phyloP scores from a whole-genome alignment of 2,797 vertebrate genomes.

The Catostomus latipinnis region DNA sequence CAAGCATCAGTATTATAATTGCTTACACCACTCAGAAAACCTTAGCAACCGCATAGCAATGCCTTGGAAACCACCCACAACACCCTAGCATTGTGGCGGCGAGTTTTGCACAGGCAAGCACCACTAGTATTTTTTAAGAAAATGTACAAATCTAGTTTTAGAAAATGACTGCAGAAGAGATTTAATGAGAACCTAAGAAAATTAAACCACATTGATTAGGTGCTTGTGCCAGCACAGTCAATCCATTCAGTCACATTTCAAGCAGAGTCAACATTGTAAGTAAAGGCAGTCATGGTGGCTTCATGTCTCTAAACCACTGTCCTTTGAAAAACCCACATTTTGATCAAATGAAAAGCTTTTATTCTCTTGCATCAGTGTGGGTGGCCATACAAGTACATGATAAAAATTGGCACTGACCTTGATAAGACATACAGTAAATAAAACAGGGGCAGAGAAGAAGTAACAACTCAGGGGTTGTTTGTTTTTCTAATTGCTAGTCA shows the following conservation, averaged over 20 bases:
- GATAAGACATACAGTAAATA: conserved; percentile 23
- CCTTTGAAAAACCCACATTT: conserved; percentile 30
- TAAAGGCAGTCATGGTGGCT: background rate
- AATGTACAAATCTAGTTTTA: background rate
- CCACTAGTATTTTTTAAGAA: background rate
- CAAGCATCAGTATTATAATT: conserved; percentile 9
- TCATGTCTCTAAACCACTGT: conserved; percentile 22
- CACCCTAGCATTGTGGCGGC: background rate
- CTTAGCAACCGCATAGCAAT: background rate
- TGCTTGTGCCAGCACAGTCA: background rate
- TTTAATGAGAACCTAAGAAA: conserved; percentile 19
- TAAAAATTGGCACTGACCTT: conserved; percentile 26
- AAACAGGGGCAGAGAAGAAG: conserved; percentile 5
- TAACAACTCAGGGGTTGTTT: conserved; percentile 10
- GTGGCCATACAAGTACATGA: conserved; percentile 22
- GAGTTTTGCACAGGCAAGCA: background rate
- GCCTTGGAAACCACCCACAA: background rate
- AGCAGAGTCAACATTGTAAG: conserved; percentile 19
- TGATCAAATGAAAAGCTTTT: conserved; percentile 39
- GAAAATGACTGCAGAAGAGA: conserved; percentile 10
- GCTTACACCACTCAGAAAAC: background rate
- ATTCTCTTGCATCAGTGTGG: conserved; percentile 30
- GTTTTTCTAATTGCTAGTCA: conserved; percentile 20
- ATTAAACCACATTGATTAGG: conserved; percentile 23
- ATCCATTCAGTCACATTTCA: conserved; percentile 11